Evolutionary conservation across 37 sponge, comb jelly and placozoan genomes (phyloP).

Genomic region (Amphimedon queenslandica): DNA sequence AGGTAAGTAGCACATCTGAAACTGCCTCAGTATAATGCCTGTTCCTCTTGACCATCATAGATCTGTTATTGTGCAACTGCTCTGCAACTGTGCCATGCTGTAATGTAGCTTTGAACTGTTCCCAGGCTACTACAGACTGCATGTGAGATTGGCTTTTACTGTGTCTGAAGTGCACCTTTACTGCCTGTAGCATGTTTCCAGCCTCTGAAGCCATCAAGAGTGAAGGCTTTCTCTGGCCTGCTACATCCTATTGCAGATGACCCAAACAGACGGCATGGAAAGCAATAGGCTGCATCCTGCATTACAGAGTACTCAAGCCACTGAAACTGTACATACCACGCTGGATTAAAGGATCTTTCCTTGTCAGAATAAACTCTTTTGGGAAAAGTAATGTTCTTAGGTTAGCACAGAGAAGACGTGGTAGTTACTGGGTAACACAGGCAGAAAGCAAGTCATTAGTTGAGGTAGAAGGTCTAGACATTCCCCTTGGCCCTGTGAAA

Average conservation of each 20-base stretch:
- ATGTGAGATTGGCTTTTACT: conserved; percentile 10
- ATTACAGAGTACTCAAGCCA: conserved; percentile 41
- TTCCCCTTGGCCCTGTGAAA: too few species aligned
- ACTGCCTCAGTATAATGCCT: conserved; percentile 47
- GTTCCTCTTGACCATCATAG: conserved; percentile 12
- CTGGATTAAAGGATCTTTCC: neutral
- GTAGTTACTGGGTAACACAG: too few species aligned
- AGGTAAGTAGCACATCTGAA: conserved; percentile 24
- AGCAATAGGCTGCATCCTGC: too few species aligned
- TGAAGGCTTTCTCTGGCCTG: conserved; percentile 22
- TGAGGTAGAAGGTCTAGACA: too few species aligned
- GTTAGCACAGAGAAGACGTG: neutral
- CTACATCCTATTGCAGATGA: neutral
- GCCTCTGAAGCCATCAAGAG: conserved; percentile 16
- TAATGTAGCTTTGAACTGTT: conserved; percentile 1
- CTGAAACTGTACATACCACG: conserved; percentile 10
- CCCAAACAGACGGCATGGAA: conserved; percentile 27
- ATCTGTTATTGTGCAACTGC: conserved; percentile 22
- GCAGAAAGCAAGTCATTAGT: too few species aligned
- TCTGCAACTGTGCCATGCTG: conserved; percentile 23
- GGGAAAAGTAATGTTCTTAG: too few species aligned
- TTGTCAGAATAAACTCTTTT: neutral
- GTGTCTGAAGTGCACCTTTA: conserved; percentile 16
- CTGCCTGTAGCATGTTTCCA: conserved; percentile 51
- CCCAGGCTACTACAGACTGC: too few species aligned